A percentile compares a stretch with the other conserved stretches of the same genome.
Evolutionary conservation across 2,113 vertebrate genomes (phyloP).

Genomic region (Ophiodon elongatus): DNA sequence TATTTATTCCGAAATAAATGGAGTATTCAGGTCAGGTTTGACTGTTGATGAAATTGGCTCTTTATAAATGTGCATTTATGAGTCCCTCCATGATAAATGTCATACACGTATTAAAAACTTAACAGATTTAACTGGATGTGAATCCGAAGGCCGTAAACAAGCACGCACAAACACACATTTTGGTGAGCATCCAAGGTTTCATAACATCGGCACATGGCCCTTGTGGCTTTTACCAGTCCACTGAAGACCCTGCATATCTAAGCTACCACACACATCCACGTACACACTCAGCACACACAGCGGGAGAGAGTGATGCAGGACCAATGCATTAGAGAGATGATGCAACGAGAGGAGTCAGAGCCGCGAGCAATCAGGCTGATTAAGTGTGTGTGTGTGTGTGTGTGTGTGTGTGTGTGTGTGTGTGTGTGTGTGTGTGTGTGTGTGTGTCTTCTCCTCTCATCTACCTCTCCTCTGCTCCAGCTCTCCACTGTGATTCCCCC

Average conservation of each 20-base stretch:
- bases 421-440: slow-evolving; percentile 3
- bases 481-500: slow-evolving; percentile 38
- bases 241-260: slow-evolving; percentile 24
- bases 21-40: slow-evolving; percentile 37
- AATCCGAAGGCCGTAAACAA: slow-evolving; percentile 29
- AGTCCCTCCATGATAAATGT: slow-evolving; percentile 28
- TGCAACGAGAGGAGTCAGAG: slow-evolving; percentile 79
- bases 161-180: slow-evolving; percentile 20
- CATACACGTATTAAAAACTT: slow-evolving; percentile 7
- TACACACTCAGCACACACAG: slow-evolving; percentile 22
- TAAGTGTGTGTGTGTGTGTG: slow-evolving; percentile 60
- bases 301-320: slow-evolving; percentile 46
- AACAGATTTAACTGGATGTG: slow-evolving; percentile 20
- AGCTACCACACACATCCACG: slow-evolving; percentile 4
- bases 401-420: slow-evolving; percentile 18
- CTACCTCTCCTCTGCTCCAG: slow-evolving; percentile 11
- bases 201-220: slow-evolving; percentile 28
- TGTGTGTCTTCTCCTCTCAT: slow-evolving; percentile 24
- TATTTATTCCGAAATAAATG: slow-evolving; percentile 17
- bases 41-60: slow-evolving; percentile 48
- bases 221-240: slow-evolving; percentile 36
- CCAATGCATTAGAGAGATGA: slow-evolving; percentile 81
- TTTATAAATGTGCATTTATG: slow-evolving; percentile 25
- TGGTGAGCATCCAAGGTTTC: slow-evolving; percentile 42
- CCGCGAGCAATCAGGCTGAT: slow-evolving; percentile 81